These are phyloP conservation scores for Zaprionus tsacasi DNA, from an alignment of 1,140 invertebrate genomes.

Conservation along the genomic window DNA sequence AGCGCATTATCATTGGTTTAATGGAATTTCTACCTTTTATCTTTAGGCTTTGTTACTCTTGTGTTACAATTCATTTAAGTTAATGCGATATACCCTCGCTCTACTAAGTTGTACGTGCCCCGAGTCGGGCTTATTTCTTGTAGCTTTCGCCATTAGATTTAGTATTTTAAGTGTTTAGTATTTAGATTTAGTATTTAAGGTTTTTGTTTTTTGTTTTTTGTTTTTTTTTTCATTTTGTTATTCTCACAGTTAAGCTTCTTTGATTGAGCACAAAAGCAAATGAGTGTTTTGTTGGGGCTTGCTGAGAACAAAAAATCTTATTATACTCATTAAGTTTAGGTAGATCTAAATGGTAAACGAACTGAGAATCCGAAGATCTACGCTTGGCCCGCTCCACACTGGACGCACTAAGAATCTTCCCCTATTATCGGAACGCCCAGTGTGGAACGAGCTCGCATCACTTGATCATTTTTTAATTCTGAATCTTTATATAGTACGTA, in stretches of 20 bases:
- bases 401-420: slow-evolving; percentile 77
- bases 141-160: slow-evolving; percentile 33
- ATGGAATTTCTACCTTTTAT: slow-evolving; percentile 20
- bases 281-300: slow-evolving; percentile 63
- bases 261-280: slow-evolving; percentile 83
- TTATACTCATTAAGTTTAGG: slow-evolving; percentile 52
- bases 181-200: slow-evolving; percentile 37
- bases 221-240: slow-evolving; percentile 69
- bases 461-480: not conserved
- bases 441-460: slow-evolving; percentile 27
- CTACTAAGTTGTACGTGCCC: slow-evolving; percentile 48
- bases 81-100: slow-evolving; percentile 38
- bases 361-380: slow-evolving; percentile 3
- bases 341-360: slow-evolving; percentile 9
- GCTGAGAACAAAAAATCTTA: slow-evolving; percentile 58
- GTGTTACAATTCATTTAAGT: slow-evolving; percentile 20
- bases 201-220: slow-evolving; percentile 48
- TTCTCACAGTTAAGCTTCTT: slow-evolving; percentile 84
- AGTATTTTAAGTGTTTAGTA: slow-evolving; percentile 37
- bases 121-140: slow-evolving; percentile 21
- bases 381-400: slow-evolving; percentile 41
- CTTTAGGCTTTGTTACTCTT: slow-evolving; percentile 18
- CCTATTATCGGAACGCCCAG: slow-evolving; percentile 69
- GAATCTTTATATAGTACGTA: slow-evolving; percentile 9
- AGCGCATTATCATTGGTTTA: slow-evolving; percentile 41